Base-by-base conservation (phyloP, 2,797 vertebrate species). In the Enteromius thamalakanensis region DNA sequence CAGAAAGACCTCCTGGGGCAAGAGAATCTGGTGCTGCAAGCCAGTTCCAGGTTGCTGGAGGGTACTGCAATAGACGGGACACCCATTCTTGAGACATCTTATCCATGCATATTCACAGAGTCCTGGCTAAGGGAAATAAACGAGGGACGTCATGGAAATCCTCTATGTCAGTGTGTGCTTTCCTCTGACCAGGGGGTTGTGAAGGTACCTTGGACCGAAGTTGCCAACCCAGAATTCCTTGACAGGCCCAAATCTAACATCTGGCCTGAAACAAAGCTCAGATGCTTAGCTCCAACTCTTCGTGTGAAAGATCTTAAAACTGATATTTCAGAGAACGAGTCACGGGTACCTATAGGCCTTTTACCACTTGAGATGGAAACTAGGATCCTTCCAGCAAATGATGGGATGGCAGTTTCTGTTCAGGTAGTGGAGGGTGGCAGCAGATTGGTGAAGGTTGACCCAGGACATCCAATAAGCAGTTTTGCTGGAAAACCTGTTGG, bases 121-220 rank as follows among this genome's bases (percentile, higher is more conserved):
- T 92, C 94, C 1, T 98, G 97, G 97, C 91, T 99, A 86, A 93
- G 91, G 83, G 94, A 96, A 32, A 85, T 98, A 89, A 98, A 97
- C 6, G 83, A 92, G 0, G 91, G 92, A 76, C 93, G 93, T 12
- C 91, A 92, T 0, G 91, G 95, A 9, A 88, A 88, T 3, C 93
- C 94, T 19, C 91, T 99, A 51, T 92, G 91, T 42, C 94, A 87
- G 45, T 98, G 96, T 89, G 91, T 99, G 88, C 95, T 99, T 83
- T 96, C 96, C 89, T 97, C 96, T 0, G 96, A 97, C 83, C 96
- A 95, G 0, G 97, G 97, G 0, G 81, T 98, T 7, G 89, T 94
- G 19, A 94, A 96, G 0, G 83, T 98, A 75, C 95, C 94, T 0
- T 99, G 97, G 97, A 91, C 88, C 68, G 93, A 92, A 89, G 94